Evolutionary conservation across 2,113 vertebrate genomes (phyloP).

Genomic region (Gadus chalcogrammus): DNA sequence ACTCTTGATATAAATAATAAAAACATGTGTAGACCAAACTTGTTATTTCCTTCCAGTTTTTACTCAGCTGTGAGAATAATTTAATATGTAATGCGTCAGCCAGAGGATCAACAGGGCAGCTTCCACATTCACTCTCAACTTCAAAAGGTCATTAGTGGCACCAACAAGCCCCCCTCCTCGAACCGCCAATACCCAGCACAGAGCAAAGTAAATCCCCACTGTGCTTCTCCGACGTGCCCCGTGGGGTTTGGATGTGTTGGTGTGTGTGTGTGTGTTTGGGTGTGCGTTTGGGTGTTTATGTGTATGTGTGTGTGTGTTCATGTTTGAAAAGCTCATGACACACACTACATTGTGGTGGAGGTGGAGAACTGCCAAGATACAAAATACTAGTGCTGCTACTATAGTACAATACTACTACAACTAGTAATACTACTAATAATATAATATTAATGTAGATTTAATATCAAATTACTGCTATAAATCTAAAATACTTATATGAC

Average conservation of each 20-base stretch:
- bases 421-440: no score
- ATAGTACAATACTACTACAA: no score
- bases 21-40: background rate
- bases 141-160: slow-evolving; percentile 75
- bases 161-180: slow-evolving; percentile 54
- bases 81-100: slow-evolving; percentile 56
- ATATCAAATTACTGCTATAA: no score
- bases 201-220: slow-evolving; percentile 50
- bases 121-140: slow-evolving; percentile 60
- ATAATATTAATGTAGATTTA: no score
- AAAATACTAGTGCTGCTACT: no score
- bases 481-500: no score
- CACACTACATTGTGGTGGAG: no score
- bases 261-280: slow-evolving; percentile 1
- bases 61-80: slow-evolving; percentile 34
- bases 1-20: background rate
- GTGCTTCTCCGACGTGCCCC: slow-evolving; percentile 48
- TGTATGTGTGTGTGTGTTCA: no score
- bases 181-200: slow-evolving; percentile 64
- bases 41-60: background rate
- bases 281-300: no score
- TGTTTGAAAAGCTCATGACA: no score
- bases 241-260: background rate
- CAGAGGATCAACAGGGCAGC: slow-evolving; percentile 49
- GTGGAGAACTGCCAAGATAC: no score